These are phyloP conservation scores for Orius insidiosus DNA, from an alignment of 1,140 invertebrate genomes.

Conservation along the genomic window DNA sequence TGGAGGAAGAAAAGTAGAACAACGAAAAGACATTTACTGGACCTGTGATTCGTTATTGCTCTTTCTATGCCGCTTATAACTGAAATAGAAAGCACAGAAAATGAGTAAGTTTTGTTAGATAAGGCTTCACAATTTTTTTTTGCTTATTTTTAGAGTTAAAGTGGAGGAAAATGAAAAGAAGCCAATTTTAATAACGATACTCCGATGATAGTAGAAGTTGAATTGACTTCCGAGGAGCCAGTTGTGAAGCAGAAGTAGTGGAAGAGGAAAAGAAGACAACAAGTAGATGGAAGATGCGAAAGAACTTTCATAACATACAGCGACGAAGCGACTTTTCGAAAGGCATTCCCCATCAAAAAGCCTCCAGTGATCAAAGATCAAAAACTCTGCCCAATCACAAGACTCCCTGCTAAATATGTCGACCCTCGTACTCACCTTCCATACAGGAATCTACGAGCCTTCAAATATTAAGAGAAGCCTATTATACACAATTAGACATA, in stretches of 20 bases:
- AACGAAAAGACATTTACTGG: slow-evolving; percentile 55
- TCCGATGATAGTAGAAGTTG: no score
- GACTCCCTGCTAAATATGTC: slow-evolving; percentile 73
- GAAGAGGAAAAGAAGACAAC: slow-evolving; percentile 3
- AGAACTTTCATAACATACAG: slow-evolving; percentile 84
- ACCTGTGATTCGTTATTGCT: slow-evolving; percentile 72
- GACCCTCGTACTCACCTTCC: slow-evolving; percentile 82
- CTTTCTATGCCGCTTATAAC: slow-evolving; percentile 59
- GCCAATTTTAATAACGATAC: no score
- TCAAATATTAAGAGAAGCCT: slow-evolving; percentile 76
- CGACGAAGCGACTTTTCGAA: slow-evolving; percentile 57
- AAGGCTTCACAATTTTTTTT: no score
- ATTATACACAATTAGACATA: slow-evolving; percentile 73
- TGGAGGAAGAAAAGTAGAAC: slow-evolving; percentile 78
- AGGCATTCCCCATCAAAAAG: slow-evolving; percentile 42
- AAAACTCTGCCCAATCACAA: slow-evolving; percentile 53
- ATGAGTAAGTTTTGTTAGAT: no score
- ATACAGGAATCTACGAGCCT: slow-evolving; percentile 69
- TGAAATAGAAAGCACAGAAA: slow-evolving; percentile 21
- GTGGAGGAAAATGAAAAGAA: no score
- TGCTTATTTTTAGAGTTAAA: no score
- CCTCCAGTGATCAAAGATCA: slow-evolving; percentile 27
- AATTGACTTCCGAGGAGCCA: no score
- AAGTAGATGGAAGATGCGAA: slow-evolving; percentile 33
- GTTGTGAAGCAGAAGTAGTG: not conserved